Evolutionary conservation across 2,888 invertebrate genomes (phyloP), one percentile per base, ranked within the genome.

Genomic region (Andrena camellia): DNA sequence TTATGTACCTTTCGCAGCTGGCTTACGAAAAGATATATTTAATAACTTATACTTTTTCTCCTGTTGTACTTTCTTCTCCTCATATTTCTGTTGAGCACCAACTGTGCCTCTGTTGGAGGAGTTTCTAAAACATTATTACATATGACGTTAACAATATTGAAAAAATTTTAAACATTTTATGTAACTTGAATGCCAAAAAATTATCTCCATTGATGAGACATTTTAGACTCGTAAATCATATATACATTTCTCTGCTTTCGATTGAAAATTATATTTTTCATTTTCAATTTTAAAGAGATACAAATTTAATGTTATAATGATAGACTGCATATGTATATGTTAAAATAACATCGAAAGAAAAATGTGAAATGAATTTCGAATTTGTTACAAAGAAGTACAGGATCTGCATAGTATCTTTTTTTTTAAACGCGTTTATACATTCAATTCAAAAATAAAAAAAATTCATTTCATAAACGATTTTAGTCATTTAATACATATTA

Each of bases 11-110:
- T 96, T 96, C 35, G 94, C 96, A 17, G 95, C 95, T 48, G 96
- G 96, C 94, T 97, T 97, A 88, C 97, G 96, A 92, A 98, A 97
- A 3, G 96, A 96, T 87, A 97, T 96, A 91, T 96, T 96, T 67
- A 98, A 95, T 62, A 97, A 95, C 92, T 97, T 97, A 31, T 96
- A 96, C 89, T 97, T 97, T 93, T 97, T 97, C 89, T 97, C 97
- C 68, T 96, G 95, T 78, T 96, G 95, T 63, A 97, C 97, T 81
- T 98, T 97, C 92, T 98, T 98, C 93, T 98, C 98, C 91, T 98
- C 91, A 75, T 87, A 87, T 78, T 82, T 83, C 68, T 83, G 86
- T 50, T 80, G 64, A 10, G 73, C 50, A 13, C 50, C 60, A 20
- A 42, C n/a, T 17, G 60, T 31, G 5, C 79, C 64, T 59, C 84